These are phyloP conservation scores for Cyrtonyx montezumae DNA, from an alignment of 2,113 vertebrate genomes.

Conservation along the genomic window DNA sequence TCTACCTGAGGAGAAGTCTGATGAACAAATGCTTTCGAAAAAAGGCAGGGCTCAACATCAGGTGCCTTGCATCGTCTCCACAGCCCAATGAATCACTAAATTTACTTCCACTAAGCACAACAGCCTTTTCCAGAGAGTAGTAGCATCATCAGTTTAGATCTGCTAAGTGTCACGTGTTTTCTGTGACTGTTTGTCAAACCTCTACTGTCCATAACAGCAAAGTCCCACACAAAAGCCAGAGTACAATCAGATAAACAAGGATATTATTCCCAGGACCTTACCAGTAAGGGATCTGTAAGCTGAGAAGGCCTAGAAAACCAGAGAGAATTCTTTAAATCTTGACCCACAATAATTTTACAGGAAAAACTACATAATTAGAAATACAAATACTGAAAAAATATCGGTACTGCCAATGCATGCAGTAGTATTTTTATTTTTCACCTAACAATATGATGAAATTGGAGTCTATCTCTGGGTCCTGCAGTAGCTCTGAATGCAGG, in stretches of 20 bases:
- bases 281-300: background rate
- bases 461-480: background rate
- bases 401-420: rapidly evolving
- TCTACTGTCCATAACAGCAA: background rate
- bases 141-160: conserved; percentile 35
- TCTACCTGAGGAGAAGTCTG: conserved; percentile 49
- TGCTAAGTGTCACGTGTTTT: conserved; percentile 45
- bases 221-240: background rate
- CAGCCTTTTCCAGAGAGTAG: conserved; percentile 57
- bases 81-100: background rate
- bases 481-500: background rate
- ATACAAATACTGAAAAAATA: background rate
- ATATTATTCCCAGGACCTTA: background rate
- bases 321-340: background rate
- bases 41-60: background rate
- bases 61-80: background rate
- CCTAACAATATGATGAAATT: background rate
- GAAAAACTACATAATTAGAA: background rate
- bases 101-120: background rate
- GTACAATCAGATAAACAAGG: background rate
- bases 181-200: background rate
- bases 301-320: background rate
- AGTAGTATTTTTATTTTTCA: background rate
- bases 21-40: background rate
- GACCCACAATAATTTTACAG: background rate